Conservation (phyloP, 2,888 invertebrate genomes). For the Hemicrepidius hirtus region DNA sequence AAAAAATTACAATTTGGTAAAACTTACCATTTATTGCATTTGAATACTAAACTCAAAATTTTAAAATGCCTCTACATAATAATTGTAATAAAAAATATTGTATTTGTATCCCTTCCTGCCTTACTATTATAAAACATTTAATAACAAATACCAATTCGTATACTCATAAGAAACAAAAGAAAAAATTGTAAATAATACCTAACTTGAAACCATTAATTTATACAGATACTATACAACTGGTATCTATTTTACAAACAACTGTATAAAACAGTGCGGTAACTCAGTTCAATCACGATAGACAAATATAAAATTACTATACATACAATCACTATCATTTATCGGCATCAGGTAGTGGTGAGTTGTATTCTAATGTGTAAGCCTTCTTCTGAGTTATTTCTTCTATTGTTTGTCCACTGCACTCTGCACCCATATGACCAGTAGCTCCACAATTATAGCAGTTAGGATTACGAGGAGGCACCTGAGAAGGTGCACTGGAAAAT, state of each 20-base stretch:
- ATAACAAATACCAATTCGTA: constrained; percentile 22
- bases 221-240: constrained; percentile 24
- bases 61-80: too few relatives aligned
- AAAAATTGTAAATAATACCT: constrained; percentile 18
- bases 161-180: constrained; percentile 14
- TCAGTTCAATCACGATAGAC: constrained; percentile 59
- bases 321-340: constrained; percentile 58
- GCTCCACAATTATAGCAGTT: constrained; percentile 94
- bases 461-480: constrained; percentile 79
- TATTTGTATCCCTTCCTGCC: constrained; percentile 27
- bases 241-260: constrained; percentile 35
- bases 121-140: constrained; percentile 16
- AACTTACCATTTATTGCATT: too few relatives aligned
- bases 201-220: constrained; percentile 25
- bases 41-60: too few relatives aligned
- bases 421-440: constrained; percentile 86
- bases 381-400: constrained; percentile 90
- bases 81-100: not conserved
- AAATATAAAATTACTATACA: constrained; percentile 49
- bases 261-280: constrained; percentile 52
- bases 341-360: constrained; percentile 61
- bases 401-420: constrained; percentile 93
- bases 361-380: constrained; percentile 81
- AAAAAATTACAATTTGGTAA: too few relatives aligned
- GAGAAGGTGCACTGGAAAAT: constrained; percentile 72